Conservation (phyloP, 1,140 invertebrate species). For the Psix sp. region DNA sequence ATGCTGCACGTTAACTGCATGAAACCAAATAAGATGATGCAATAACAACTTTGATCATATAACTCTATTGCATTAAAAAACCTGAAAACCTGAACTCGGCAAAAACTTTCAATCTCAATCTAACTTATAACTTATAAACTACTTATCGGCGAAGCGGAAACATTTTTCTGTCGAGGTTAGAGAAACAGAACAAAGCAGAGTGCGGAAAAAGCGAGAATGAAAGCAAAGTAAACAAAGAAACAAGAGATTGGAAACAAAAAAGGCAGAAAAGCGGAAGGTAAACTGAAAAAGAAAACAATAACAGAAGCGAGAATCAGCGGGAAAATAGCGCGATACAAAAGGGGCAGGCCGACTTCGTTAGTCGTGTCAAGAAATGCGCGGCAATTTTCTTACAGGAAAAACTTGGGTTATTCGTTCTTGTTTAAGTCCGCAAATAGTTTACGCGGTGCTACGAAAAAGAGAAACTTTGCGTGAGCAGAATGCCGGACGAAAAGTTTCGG, state of each 20-base stretch:
- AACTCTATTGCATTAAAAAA: conserved; percentile 31
- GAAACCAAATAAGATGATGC: no score
- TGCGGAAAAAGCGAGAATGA: conserved; percentile 2
- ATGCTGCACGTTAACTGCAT: no score
- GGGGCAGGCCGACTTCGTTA: conserved; percentile 33
- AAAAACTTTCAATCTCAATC: conserved; percentile 19
- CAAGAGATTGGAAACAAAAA: neutral
- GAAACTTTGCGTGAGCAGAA: conserved; percentile 42
- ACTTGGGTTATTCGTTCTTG: conserved; percentile 58
- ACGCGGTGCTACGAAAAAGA: conserved; percentile 32
- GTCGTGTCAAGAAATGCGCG: conserved; percentile 37
- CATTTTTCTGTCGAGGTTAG: conserved; percentile 15
- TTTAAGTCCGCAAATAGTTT: conserved; percentile 52
- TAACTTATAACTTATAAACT: conserved; percentile 39
- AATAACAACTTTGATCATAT: conserved; percentile 32
- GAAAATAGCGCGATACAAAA: conserved; percentile 28
- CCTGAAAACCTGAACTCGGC: conserved; percentile 6
- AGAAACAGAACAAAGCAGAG: conserved; percentile 3
- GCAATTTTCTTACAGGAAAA: conserved; percentile 56
- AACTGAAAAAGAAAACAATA: conserved; percentile 7
- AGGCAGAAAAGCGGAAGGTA: neutral
- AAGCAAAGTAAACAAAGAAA: neutral
- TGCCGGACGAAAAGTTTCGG: conserved; percentile 45
- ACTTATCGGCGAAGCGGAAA: conserved; percentile 29
- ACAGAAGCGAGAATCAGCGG: conserved; percentile 16